Base-by-base conservation (phyloP, 2,797 vertebrate species). In the Oryzias dopingdopingensis region DNA sequence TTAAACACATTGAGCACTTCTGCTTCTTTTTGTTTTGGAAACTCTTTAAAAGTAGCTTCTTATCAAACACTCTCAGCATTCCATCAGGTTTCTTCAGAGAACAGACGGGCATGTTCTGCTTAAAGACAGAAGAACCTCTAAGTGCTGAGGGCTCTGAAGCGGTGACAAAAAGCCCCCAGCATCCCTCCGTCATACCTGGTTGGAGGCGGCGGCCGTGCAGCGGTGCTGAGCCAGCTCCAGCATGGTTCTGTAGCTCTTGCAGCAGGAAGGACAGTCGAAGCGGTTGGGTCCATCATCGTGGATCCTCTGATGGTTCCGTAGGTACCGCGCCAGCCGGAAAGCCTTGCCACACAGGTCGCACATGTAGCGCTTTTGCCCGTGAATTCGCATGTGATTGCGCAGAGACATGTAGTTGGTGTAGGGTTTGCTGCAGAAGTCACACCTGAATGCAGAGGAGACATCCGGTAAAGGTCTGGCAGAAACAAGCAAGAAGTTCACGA, bases 401-500 rank as follows among this genome's bases (percentile, higher is more conserved):
- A 90, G 66, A 3, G 87, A 89, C 88, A 90, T 90, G 76, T 89
- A 90, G 82, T 90, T 90, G 70, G 85, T 89, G 83, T 90, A 89
- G 63, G 88, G 88, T 64, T 90, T 90, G 68, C 84, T 89, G 75
- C 88, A 90, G 55, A 90, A 90, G 80, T 90, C 88, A 0, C 88
- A 90, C 65, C 88, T 90, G 69, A 14, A 23, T 44, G 54, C 29
- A n/a, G 44, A 52, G 2, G 42, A 0, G 16, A 42, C 37, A 6
- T 0, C 1, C 23, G 0, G 14, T 12, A 3, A 2, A 56, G n/a
- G 46, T 67, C 26, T 42, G 51, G 50, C 14, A n/a, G 47, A 32
- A 26, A 24, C 17, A 18, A 17, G 49, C 5, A 22, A 37, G 32
- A 40, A 42, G 2, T 7, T 12, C 41, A 8, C 32, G 8, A 10